Conservation (phyloP, 1,140 invertebrate species). For the Drosophila willistoni region DNA sequence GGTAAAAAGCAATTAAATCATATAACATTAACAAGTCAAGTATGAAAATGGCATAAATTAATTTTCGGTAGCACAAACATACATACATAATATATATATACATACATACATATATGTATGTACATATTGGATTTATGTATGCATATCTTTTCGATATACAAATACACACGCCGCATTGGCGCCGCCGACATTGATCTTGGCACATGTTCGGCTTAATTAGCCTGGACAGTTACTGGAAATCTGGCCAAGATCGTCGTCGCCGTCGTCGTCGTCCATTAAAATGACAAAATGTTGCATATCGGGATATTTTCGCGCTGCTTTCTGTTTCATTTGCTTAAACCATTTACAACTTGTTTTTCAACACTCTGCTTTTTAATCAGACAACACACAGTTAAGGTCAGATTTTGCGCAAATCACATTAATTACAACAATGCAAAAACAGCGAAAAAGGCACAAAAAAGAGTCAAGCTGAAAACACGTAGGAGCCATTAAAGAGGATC, state of each 20-base stretch:
- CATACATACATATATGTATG: slow-evolving; percentile 24
- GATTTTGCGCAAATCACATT: slow-evolving; percentile 60
- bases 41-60: slow-evolving; percentile 65
- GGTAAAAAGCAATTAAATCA: slow-evolving; percentile 65
- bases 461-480: slow-evolving; percentile 50
- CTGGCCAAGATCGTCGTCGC: slow-evolving; percentile 5
- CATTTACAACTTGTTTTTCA: slow-evolving; percentile 73
- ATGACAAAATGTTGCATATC: slow-evolving; percentile 58
- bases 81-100: slow-evolving; percentile 25
- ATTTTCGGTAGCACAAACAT: slow-evolving; percentile 66
- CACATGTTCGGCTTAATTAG: slow-evolving; percentile 78
- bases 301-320: slow-evolving; percentile 32
- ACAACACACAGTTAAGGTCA: slow-evolving; percentile 75
- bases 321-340: slow-evolving; percentile 54
- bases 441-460: slow-evolving; percentile 48
- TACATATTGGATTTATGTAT: slow-evolving; percentile 33
- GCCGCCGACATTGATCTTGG: slow-evolving; percentile 76
- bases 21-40: slow-evolving; percentile 41
- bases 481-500: slow-evolving; percentile 62
- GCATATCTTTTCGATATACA: slow-evolving; percentile 46
- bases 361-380: slow-evolving; percentile 73
- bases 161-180: slow-evolving; percentile 59
- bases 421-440: slow-evolving; percentile 64
- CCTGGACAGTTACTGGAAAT: slow-evolving; percentile 57
- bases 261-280: slow-evolving; percentile 55